A percentile compares a stretch with the other conserved stretches of the same genome.
These are phyloP conservation scores for Scylla paramamosain DNA, from an alignment of 1,140 invertebrate genomes.

Conservation along the genomic window DNA sequence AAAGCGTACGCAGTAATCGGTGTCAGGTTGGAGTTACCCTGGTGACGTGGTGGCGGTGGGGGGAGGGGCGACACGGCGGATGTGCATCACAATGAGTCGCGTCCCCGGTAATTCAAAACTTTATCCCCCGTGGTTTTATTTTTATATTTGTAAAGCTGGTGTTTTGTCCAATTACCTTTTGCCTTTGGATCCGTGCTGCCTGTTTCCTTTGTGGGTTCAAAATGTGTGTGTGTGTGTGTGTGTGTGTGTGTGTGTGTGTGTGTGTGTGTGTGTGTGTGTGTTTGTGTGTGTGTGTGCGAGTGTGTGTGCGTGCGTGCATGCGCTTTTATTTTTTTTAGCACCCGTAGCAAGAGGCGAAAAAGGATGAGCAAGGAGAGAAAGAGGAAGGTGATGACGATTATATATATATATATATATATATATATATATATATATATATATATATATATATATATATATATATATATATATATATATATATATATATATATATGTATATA, in stretches of 20 bases:
- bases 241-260: conserved; percentile 32
- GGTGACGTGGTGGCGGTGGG: not conserved
- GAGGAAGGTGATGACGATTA: no score
- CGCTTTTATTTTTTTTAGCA: no score
- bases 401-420: no score
- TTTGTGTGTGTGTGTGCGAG: not conserved
- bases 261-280: conserved; percentile 27
- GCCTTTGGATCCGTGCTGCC: not conserved
- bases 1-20: not conserved
- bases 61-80: not conserved
- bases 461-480: no score
- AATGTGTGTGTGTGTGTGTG: no score
- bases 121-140: not conserved
- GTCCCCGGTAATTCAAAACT: not conserved
- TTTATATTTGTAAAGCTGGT: not conserved
- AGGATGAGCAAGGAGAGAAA: no score
- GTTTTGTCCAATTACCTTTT: not conserved
- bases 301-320: not conserved
- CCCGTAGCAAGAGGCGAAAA: not conserved
- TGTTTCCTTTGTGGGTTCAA: not conserved
- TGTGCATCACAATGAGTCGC: not conserved
- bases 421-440: no score
- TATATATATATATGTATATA: no score
- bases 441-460: no score
- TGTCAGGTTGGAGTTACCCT: not conserved